Conservation (phyloP, 2,113 vertebrate species). For the Micronycteris hirsuta region DNA sequence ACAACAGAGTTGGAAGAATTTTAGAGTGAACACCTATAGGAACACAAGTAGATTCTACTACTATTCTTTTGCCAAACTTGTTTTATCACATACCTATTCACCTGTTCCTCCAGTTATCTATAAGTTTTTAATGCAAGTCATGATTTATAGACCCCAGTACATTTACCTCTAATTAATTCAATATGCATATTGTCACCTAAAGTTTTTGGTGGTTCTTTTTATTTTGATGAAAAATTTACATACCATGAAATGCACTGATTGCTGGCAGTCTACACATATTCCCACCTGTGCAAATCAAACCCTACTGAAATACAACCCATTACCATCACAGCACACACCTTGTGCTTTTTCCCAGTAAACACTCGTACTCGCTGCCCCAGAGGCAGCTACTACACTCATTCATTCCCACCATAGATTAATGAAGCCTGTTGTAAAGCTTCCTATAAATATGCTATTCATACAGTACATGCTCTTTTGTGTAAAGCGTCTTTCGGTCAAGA, state of each 20-base stretch:
- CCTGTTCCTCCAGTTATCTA: background rate
- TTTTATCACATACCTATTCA: background rate
- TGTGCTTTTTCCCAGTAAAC: background rate
- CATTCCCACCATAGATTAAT: background rate
- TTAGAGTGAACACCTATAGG: background rate
- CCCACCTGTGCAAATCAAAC: background rate
- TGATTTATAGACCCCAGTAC: background rate
- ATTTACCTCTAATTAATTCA: background rate
- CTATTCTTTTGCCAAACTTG: background rate
- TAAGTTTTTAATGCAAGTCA: background rate
- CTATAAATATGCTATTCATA: background rate
- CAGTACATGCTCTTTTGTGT: background rate
- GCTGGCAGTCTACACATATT: background rate
- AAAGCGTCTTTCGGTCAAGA: background rate
- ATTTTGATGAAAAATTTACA: slow-evolving; percentile 25
- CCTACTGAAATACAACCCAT: background rate
- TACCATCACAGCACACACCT: background rate
- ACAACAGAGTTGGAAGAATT: background rate
- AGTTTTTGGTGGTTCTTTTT: background rate
- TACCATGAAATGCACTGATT: background rate
- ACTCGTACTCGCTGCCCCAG: background rate
- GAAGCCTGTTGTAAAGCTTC: background rate
- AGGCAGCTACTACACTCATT: background rate
- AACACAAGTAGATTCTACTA: background rate
- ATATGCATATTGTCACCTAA: background rate